Percentiles rank a stretch among this genome's conserved stretches.
These are phyloP conservation scores for Neogobius melanostomus DNA, from an alignment of 2,113 vertebrate species.

Conservation along the genomic window DNA sequence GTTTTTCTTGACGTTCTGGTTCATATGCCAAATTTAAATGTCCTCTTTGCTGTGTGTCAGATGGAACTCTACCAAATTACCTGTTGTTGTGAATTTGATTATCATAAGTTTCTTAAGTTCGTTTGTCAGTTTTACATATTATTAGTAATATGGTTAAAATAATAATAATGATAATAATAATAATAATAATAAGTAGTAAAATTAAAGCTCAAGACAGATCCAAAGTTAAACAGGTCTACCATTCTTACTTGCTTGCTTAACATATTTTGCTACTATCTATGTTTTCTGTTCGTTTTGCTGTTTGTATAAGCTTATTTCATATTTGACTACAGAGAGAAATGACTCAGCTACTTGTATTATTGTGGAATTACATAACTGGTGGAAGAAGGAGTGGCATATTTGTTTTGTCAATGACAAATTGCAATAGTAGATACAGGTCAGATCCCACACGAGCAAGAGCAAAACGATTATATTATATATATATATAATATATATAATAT, in stretches of 20 bases:
- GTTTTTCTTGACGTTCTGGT: neutral
- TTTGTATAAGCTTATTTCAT: neutral
- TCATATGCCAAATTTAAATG: neutral
- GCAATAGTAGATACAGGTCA: neutral
- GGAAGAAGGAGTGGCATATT: neutral
- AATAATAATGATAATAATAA: no score
- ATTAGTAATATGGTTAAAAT: no score
- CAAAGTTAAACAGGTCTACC: no score
- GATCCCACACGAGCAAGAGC: neutral
- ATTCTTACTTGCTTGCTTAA: neutral
- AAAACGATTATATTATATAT: neutral
- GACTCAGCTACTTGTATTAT: slow-evolving; percentile 44
- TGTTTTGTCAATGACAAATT: neutral
- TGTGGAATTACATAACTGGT: slow-evolving; percentile 16
- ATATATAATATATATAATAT: no score
- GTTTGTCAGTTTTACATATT: no score
- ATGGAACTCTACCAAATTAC: no score
- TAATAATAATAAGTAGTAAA: no score
- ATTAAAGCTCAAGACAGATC: no score
- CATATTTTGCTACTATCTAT: neutral
- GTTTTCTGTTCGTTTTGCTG: neutral
- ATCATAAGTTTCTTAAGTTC: no score
- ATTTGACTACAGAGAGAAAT: slow-evolving; percentile 18
- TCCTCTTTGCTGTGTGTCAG: neutral
- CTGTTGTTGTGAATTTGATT: no score